phyloP scores from a whole-genome alignment of 2,888 invertebrate genomes.

The Sisyra terminalis region DNA sequence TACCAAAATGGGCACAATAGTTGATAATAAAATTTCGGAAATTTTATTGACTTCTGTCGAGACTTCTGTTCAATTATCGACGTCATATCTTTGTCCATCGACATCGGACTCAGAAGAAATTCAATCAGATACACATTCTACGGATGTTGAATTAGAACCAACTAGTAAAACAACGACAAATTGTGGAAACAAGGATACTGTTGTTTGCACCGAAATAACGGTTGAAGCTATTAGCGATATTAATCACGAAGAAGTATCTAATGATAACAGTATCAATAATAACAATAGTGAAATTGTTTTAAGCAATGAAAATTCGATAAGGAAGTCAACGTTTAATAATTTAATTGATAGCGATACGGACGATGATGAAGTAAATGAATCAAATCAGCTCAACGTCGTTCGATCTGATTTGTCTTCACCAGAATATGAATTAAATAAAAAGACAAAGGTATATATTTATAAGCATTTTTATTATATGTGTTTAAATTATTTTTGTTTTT shows the following conservation, averaged over 20 bases:
- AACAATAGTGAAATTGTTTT: neutral
- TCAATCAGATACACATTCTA: no score
- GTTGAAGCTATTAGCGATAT: neutral
- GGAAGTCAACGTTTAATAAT: neutral
- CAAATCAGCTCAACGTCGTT: neutral
- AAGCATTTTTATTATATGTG: no score
- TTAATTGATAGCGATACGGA: constrained; percentile 8
- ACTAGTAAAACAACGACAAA: neutral
- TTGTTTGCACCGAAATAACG: neutral
- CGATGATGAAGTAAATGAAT: neutral
- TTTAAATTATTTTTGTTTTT: no score
- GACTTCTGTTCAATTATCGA: neutral
- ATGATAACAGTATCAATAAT: neutral
- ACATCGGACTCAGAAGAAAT: neutral
- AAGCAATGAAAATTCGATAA: neutral
- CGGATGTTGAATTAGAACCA: neutral
- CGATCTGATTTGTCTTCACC: no score
- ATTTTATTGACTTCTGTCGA: constrained; percentile 1
- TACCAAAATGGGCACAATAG: constrained; percentile 7
- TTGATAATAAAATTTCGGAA: constrained; percentile 5
- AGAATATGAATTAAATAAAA: no score
- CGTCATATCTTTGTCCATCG: neutral
- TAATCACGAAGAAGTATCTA: neutral
- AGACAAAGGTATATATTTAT: no score
- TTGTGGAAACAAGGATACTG: neutral